Evolutionary conservation across 2,797 vertebrate species (phyloP), one percentile per base, ranked within the genome.

Genomic region (Fistularia tabacaria): DNA sequence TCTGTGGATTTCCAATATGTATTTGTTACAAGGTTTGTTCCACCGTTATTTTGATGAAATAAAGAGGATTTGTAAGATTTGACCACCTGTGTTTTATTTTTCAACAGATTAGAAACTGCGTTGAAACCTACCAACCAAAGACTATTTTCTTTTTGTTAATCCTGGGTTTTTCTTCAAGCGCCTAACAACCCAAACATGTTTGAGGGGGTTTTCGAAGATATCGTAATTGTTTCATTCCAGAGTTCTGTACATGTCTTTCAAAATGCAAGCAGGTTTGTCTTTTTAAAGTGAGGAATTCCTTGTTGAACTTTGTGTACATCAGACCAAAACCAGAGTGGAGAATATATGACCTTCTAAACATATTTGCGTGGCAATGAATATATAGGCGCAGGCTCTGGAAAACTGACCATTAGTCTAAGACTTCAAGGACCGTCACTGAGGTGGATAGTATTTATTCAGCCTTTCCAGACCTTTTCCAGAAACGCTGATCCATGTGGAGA

Each of bases 401-500:
- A 76, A 71, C 42, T 41, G 62, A 71, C 56, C 13, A 46, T 73
- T 71, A 15, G 60, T 59, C 64, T 58, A 64, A 69, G 71, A 48
- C 73, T 76, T 62, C 57, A 59, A 80, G 54, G 56, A 75, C 66
- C 36, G 39, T 64, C 47, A 47, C 70, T 1, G 37, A 50, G 51
- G 53, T 76, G 57, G 58, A 82, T 74, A 70, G 76, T 70, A 71
- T 82, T 79, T 77, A 77, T 82, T 70, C 68, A 68, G 76, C 46
- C 51, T 66, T 56, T 57, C 57, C 36, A 76, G 69, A 80, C 80
- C 76, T 81, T 73, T 78, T 66, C 49, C 71, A 72, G 57, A 81
- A 79, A 76, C 0, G 65, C 76, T 77, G 74, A 81, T 76, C 67
- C 60, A 39, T 55, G 59, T 53, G 57, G 36, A 57, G 51, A 50